phyloP scores from a whole-genome alignment of 92 coral and sea anemone species.

The Muricea muricata region DNA sequence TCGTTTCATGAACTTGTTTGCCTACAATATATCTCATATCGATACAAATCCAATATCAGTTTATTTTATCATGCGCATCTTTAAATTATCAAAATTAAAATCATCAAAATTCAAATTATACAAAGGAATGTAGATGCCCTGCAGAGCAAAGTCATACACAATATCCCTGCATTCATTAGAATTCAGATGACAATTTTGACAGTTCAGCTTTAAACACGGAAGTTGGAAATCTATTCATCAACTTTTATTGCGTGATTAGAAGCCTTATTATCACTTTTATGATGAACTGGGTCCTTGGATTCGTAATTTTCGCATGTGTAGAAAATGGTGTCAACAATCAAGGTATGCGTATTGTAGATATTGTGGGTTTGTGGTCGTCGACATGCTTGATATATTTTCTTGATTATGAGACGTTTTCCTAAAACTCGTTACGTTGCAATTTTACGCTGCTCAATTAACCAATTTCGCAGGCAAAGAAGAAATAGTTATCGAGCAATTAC shows the following conservation, averaged over 20 bases:
- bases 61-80: no score
- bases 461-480: no score
- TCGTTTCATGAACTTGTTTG: no score
- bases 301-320: not conserved
- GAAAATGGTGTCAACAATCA: not conserved
- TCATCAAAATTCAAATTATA: not conserved
- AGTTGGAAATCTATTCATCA: no score
- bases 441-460: not conserved
- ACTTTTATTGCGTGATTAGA: no score
- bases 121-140: not conserved
- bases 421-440: not conserved
- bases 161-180: not conserved
- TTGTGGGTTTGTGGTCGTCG: not conserved
- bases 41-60: no score
- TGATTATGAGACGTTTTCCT: not conserved
- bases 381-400: not conserved
- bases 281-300: not conserved
- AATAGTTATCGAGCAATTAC: no score
- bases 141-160: not conserved
- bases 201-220: not conserved
- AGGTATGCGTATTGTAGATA: not conserved
- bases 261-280: not conserved
- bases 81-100: no score
- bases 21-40: no score
- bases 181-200: not conserved